Conservation (phyloP, 2,797 vertebrate genomes). For the Pipistrellus nathusii region DNA sequence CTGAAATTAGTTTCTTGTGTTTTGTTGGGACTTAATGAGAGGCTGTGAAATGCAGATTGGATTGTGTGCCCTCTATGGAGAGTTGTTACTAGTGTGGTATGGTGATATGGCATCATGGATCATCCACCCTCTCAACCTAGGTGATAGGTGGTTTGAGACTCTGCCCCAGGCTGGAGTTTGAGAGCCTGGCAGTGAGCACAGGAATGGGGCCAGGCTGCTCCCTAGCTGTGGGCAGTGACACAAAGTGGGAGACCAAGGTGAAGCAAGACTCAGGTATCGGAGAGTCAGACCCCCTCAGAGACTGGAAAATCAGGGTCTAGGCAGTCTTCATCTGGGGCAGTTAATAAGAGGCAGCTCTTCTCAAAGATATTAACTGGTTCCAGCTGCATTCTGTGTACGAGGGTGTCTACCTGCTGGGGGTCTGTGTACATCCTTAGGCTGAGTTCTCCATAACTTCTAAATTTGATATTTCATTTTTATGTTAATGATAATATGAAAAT, state of each 20-base stretch:
- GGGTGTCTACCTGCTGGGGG: not conserved
- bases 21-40: conserved; percentile 50
- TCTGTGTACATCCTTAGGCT: not conserved
- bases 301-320: not conserved
- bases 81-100: not conserved
- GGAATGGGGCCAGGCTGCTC: not conserved
- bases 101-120: not conserved
- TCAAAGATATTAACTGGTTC: not conserved
- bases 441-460: not conserved
- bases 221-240: not conserved
- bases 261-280: not conserved
- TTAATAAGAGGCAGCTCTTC: not conserved
- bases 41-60: not conserved
- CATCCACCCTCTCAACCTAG: not conserved
- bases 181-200: not conserved
- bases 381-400: not conserved
- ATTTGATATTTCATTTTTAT: not conserved
- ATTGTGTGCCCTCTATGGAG: not conserved
- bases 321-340: not conserved
- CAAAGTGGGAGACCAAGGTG: not conserved
- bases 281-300: not conserved
- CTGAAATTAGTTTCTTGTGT: not conserved
- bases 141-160: not conserved
- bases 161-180: not conserved
- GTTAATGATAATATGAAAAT: not conserved